Conservation (phyloP, 2,888 invertebrate genomes). For the Myathropa florea region DNA sequence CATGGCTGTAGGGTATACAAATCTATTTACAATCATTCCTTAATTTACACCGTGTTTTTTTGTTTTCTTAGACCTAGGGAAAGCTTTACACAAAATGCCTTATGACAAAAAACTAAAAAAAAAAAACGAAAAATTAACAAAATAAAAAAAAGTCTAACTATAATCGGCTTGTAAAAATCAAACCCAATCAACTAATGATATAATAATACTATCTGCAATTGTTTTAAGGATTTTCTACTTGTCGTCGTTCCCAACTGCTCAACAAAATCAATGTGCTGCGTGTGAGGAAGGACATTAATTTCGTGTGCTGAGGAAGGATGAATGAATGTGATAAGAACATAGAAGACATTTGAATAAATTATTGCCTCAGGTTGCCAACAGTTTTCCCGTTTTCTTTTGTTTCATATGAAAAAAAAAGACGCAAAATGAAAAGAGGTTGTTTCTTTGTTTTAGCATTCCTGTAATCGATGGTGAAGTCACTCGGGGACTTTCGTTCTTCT, state of each 20-base stretch:
- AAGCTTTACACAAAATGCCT: conserved; percentile 37
- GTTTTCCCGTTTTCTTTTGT: no score
- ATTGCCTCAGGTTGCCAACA: conserved; percentile 66
- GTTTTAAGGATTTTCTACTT: conserved; percentile 19
- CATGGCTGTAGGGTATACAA: conserved; percentile 34
- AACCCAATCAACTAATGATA: conserved; percentile 65
- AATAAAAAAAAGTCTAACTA: conserved; percentile 32
- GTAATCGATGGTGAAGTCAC: conserved; percentile 37
- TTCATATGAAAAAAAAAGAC: neutral
- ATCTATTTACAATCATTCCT: conserved; percentile 61
- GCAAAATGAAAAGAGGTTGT: neutral
- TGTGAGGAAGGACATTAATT: conserved; percentile 5
- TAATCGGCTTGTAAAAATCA: conserved; percentile 68
- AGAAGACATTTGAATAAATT: conserved; percentile 38
- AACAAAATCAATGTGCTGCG: conserved; percentile 14
- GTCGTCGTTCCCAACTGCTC: neutral
- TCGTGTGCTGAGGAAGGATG: conserved; percentile 17
- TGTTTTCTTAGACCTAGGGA: conserved; percentile 32
- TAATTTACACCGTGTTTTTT: conserved; percentile 30
- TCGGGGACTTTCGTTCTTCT: conserved; percentile 6
- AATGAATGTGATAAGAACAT: neutral
- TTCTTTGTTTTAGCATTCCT: conserved; percentile 30
- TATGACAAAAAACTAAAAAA: conserved; percentile 40
- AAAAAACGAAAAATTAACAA: conserved; percentile 19
- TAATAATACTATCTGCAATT: conserved; percentile 63